A percentile compares a stretch with the other conserved stretches of the same genome.
Evolutionary conservation across 1,140 invertebrate genomes (phyloP).

Genomic region (Himalopsyche phryganea): DNA sequence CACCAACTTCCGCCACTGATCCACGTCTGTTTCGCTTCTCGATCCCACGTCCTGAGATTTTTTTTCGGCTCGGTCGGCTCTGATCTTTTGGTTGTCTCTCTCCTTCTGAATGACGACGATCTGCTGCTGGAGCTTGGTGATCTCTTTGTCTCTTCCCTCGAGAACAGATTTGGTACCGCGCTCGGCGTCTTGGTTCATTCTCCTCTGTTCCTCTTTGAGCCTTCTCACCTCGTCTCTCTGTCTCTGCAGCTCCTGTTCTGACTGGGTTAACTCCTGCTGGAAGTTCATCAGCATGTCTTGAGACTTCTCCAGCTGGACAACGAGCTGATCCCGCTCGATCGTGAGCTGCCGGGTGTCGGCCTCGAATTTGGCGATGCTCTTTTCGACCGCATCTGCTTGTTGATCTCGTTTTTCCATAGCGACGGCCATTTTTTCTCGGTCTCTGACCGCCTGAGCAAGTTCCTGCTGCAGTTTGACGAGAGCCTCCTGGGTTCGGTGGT

Average conservation of each 20-base stretch:
- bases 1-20: constrained; percentile 73
- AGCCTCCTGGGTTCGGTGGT: constrained; percentile 62
- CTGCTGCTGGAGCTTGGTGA: constrained; percentile 71
- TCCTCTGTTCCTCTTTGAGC: constrained; percentile 66
- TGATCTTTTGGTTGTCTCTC: constrained; percentile 60
- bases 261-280: constrained; percentile 81
- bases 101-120: constrained; percentile 65
- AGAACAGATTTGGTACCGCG: constrained; percentile 67
- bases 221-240: constrained; percentile 76
- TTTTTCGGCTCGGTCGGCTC: constrained; percentile 66
- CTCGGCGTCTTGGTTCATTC: constrained; percentile 65
- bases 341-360: constrained; percentile 79
- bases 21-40: constrained; percentile 58
- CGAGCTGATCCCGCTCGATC: constrained; percentile 80
- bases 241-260: constrained; percentile 76
- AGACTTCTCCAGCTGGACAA: constrained; percentile 85
- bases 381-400: constrained; percentile 77
- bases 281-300: constrained; percentile 91
- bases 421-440: constrained; percentile 69
- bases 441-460: constrained; percentile 63
- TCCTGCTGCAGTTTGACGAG: constrained; percentile 66
- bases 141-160: constrained; percentile 65
- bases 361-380: constrained; percentile 78
- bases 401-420: constrained; percentile 72
- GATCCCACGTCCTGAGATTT: constrained; percentile 60